These are phyloP conservation scores for Hetaerina titia DNA, from an alignment of 2,888 invertebrate genomes.

Conservation along the genomic window DNA sequence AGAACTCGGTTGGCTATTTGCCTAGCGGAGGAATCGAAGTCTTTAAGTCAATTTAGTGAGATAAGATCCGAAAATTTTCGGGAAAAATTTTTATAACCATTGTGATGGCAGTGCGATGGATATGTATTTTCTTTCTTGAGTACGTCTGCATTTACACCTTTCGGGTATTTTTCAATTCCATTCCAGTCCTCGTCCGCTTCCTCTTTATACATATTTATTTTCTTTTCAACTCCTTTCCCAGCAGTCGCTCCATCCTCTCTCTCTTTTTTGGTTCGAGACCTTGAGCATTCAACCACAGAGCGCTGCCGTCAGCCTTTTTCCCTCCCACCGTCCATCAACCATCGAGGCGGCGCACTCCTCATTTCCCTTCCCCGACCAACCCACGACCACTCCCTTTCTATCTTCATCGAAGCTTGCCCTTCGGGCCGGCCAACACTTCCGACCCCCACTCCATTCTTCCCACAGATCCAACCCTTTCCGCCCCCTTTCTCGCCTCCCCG, in stretches of 20 bases:
- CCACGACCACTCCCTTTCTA: background rate
- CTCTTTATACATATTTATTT: background rate
- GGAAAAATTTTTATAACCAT: no score
- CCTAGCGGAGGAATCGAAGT: no score
- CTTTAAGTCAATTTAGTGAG: no score
- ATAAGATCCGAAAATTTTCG: no score
- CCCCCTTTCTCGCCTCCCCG: background rate
- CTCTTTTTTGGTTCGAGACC: background rate
- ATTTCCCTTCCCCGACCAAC: background rate
- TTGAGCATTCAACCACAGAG: background rate
- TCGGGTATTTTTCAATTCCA: no score
- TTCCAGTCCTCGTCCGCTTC: background rate
- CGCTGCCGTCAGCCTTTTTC: background rate
- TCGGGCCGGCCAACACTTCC: background rate
- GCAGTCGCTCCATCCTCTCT: background rate
- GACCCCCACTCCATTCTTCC: background rate
- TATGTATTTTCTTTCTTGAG: no score
- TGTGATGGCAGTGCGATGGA: no score
- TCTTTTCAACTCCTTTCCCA: background rate
- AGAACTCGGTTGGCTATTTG: no score
- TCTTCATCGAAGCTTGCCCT: background rate
- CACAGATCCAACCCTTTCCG: background rate
- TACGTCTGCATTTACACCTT: no score
- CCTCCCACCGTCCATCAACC: background rate
- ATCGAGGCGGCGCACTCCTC: background rate